Conservation (phyloP, 2,113 vertebrate genomes). For the Anser brachyrhynchus region DNA sequence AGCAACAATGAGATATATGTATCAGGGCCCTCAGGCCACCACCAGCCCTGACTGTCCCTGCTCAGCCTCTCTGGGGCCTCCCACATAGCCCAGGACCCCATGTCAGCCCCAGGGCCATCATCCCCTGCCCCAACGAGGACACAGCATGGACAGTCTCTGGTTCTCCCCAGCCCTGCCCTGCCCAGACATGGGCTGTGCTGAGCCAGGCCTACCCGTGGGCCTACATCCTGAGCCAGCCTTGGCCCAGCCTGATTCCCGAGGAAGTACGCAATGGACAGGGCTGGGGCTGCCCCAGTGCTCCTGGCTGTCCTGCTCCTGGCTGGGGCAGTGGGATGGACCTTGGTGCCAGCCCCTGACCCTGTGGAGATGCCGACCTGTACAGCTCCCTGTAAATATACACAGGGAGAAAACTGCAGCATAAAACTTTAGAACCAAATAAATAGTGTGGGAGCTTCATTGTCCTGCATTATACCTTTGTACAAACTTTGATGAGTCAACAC, state of each 20-base stretch:
- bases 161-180: background rate
- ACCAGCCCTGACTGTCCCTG: background rate
- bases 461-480: background rate
- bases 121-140: accelerated
- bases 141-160: accelerated
- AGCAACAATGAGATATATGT: background rate
- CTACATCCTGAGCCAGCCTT: accelerated
- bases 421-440: background rate
- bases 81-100: no score
- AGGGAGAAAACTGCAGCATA: background rate
- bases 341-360: no score
- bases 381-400: background rate
- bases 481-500: background rate
- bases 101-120: background rate
- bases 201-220: no score
- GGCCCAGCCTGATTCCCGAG: no score
- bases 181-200: accelerated
- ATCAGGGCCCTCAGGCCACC: background rate
- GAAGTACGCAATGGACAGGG: accelerated
- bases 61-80: background rate
- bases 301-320: background rate
- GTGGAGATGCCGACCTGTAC: background rate
- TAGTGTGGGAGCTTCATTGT: background rate
- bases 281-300: background rate
- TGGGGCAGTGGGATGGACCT: no score